Evolutionary conservation across 2,113 vertebrate species (phyloP).

Genomic region (Ploceus nigricollis): DNA sequence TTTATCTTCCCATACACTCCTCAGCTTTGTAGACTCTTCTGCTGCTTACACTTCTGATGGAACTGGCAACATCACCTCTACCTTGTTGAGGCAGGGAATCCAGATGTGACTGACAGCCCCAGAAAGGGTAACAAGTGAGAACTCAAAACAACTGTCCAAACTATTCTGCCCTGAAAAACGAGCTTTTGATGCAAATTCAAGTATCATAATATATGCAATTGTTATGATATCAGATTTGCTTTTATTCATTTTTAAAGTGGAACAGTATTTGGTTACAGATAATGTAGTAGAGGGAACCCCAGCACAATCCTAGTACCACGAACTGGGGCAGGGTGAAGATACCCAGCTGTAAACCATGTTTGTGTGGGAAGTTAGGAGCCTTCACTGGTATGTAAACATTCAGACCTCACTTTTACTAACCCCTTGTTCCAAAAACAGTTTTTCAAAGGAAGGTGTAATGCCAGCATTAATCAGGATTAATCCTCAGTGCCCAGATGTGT

Average conservation of each 20-base stretch:
- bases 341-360: not conserved
- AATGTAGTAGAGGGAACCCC: not conserved
- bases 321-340: fast-evolving
- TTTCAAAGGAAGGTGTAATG: not conserved
- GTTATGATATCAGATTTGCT: not conserved
- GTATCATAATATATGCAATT: not conserved
- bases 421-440: not conserved
- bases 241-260: not conserved
- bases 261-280: not conserved
- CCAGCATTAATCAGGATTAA: not conserved
- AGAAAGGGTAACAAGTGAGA: not conserved
- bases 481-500: not conserved
- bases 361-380: not conserved
- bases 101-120: not conserved
- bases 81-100: not conserved
- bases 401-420: not conserved
- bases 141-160: not conserved
- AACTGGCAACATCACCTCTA: not conserved
- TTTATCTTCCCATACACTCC: not conserved
- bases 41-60: not conserved
- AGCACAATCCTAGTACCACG: not conserved
- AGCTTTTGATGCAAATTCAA: not conserved
- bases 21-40: not conserved
- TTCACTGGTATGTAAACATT: not conserved
- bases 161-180: not conserved